Conservation (phyloP, 2,113 vertebrate genomes). For the Orientallactaga bullata region DNA sequence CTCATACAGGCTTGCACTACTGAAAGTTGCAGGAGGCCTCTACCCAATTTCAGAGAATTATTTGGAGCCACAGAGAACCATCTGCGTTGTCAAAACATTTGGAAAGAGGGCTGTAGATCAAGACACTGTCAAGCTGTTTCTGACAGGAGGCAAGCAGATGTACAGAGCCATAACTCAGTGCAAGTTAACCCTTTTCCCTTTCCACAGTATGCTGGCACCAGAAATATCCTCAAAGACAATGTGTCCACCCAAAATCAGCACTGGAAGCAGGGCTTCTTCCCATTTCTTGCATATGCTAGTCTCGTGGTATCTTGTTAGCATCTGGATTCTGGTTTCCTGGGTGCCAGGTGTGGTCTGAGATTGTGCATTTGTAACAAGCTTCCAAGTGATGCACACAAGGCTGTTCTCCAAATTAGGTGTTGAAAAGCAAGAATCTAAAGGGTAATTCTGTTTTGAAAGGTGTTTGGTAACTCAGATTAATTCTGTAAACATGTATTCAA, state of each 20-base stretch:
- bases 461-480: constrained; percentile 6
- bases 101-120: not conserved
- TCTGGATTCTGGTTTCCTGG: not conserved
- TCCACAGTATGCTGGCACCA: not conserved
- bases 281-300: not conserved
- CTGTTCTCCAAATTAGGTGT: not conserved
- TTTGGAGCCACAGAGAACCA: not conserved
- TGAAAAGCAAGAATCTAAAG: constrained; percentile 12
- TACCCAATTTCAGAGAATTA: not conserved
- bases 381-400: not conserved
- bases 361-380: not conserved
- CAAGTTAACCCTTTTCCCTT: not conserved
- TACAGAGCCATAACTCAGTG: not conserved
- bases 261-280: not conserved
- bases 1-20: not conserved
- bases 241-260: not conserved
- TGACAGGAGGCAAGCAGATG: not conserved
- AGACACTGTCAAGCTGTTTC: not conserved
- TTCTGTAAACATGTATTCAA: not conserved
- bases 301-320: not conserved
- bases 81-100: not conserved
- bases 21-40: not conserved
- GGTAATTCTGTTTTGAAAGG: constrained; percentile 42
- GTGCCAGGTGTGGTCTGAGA: not conserved
- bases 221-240: not conserved